Evolutionary conservation across 2,888 invertebrate genomes (phyloP).

Genomic region (Conistra vaccinii): DNA sequence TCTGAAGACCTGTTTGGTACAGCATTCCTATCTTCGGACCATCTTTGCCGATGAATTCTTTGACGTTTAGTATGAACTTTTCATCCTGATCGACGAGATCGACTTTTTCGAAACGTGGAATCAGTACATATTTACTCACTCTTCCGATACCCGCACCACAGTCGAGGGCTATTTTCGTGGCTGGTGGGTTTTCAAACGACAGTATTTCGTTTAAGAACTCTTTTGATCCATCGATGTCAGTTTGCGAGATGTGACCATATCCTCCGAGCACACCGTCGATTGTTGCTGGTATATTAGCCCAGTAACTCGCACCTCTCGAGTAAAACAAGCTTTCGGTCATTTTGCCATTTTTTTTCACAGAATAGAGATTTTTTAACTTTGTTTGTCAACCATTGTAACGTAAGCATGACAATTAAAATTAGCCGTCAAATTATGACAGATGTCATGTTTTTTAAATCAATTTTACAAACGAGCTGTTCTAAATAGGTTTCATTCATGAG

Average conservation of each 20-base stretch:
- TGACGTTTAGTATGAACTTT: conserved; percentile 94
- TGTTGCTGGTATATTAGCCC: conserved; percentile 96
- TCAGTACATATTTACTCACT: conserved; percentile 95
- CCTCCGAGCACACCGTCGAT: conserved; percentile 98
- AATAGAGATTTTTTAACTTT: not conserved
- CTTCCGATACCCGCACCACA: conserved; percentile 99
- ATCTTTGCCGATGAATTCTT: conserved; percentile 83
- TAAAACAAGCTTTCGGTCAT: conserved; percentile 90
- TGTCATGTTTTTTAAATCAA: not conserved
- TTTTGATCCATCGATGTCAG: conserved; percentile 96
- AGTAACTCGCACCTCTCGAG: conserved; percentile 94
- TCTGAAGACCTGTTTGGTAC: conserved; percentile 91
- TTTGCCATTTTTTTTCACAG: conserved; percentile 46
- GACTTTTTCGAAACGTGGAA: conserved; percentile 94
- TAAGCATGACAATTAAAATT: conserved; percentile 8
- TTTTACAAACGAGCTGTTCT: not conserved
- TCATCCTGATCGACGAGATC: conserved; percentile 98
- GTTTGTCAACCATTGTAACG: conserved; percentile 28
- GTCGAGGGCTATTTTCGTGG: conserved; percentile 94
- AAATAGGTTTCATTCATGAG: not conserved
- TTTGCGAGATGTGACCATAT: conserved; percentile 95
- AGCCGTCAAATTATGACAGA: conserved; percentile 19
- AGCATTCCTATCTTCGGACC: conserved; percentile 92
- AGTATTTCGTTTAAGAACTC: conserved; percentile 92
- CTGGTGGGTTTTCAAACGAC: conserved; percentile 87